phyloP scores from a whole-genome alignment of 2,888 invertebrate genomes.

The Auanema sp. region DNA sequence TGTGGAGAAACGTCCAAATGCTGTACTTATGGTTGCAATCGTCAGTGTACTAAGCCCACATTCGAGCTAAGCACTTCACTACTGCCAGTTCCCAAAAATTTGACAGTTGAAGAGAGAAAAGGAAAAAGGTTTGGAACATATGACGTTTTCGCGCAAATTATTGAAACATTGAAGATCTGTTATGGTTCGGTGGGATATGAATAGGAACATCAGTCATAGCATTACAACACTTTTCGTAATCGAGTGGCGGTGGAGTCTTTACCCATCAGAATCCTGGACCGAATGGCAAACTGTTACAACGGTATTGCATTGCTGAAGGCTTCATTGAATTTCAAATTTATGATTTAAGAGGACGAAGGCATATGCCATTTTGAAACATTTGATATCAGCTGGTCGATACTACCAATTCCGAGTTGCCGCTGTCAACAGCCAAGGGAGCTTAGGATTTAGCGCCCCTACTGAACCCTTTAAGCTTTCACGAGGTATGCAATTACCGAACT shows the following conservation, averaged over 20 bases:
- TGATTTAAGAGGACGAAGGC: constrained; percentile 57
- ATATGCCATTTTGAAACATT: constrained; percentile 62
- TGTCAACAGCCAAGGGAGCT: constrained; percentile 61
- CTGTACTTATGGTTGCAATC: constrained; percentile 61
- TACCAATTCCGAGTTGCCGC: constrained; percentile 63
- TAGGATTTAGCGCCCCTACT: constrained; percentile 62
- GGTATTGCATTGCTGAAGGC: constrained; percentile 19
- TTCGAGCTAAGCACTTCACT: constrained; percentile 30
- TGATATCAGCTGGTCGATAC: constrained; percentile 59
- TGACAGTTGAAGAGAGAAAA: constrained; percentile 57
- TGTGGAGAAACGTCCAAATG: constrained; percentile 65
- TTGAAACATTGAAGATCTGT: constrained; percentile 40
- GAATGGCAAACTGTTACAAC: constrained; percentile 62
- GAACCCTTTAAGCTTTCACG: constrained; percentile 57
- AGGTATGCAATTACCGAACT: constrained; percentile 18
- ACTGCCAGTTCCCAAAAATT: constrained; percentile 55
- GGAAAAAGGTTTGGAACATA: constrained; percentile 37
- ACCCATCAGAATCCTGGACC: constrained; percentile 47
- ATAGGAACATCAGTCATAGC: constrained; percentile 34
- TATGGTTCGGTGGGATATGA: constrained; percentile 59
- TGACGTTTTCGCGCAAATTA: background rate
- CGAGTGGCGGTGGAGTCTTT: constrained; percentile 62
- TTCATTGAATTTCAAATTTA: background rate
- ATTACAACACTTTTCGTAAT: constrained; percentile 45
- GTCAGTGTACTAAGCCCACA: constrained; percentile 48